These are phyloP conservation scores for Halictus rubicundus DNA, from an alignment of 1,140 invertebrate genomes.

Conservation along the genomic window DNA sequence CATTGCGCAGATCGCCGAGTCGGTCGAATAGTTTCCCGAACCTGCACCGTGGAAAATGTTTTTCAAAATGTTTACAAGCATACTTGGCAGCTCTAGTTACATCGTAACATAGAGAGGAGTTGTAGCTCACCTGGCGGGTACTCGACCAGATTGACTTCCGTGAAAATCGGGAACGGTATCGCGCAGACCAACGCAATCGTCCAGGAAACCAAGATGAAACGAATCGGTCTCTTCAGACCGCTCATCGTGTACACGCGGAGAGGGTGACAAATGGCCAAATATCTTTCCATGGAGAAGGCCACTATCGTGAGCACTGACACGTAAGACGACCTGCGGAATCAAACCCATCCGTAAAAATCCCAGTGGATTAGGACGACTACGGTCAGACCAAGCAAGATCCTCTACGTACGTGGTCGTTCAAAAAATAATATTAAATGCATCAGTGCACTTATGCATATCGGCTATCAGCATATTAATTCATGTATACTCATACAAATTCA, in stretches of 20 bases:
- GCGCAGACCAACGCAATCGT: slow-evolving; percentile 87
- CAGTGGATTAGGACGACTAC: no score
- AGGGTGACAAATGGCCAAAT: slow-evolving; percentile 95
- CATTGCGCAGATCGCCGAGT: slow-evolving; percentile 90
- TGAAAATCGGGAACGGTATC: slow-evolving; percentile 88
- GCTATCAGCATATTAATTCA: no score
- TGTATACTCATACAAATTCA: no score
- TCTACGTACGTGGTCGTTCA: no score
- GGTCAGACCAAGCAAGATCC: no score
- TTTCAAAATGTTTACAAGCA: no score
- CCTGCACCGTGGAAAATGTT: slow-evolving; percentile 18
- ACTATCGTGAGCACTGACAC: slow-evolving; percentile 95
- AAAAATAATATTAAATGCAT: no score
- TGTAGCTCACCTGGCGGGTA: slow-evolving; percentile 83
- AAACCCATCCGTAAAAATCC: not conserved
- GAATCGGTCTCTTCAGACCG: slow-evolving; percentile 87
- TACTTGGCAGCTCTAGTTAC: no score
- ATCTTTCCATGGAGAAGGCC: slow-evolving; percentile 91
- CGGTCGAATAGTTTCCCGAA: slow-evolving; percentile 71
- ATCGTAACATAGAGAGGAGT: not conserved
- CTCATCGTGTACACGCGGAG: slow-evolving; percentile 89
- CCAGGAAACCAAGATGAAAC: slow-evolving; percentile 91
- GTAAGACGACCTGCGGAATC: slow-evolving; percentile 85
- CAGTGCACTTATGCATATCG: no score
- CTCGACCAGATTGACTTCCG: slow-evolving; percentile 85